These are phyloP conservation scores for Stomatorhinus ivindoensis DNA, from an alignment of 2,113 vertebrate genomes.

Conservation along the genomic window DNA sequence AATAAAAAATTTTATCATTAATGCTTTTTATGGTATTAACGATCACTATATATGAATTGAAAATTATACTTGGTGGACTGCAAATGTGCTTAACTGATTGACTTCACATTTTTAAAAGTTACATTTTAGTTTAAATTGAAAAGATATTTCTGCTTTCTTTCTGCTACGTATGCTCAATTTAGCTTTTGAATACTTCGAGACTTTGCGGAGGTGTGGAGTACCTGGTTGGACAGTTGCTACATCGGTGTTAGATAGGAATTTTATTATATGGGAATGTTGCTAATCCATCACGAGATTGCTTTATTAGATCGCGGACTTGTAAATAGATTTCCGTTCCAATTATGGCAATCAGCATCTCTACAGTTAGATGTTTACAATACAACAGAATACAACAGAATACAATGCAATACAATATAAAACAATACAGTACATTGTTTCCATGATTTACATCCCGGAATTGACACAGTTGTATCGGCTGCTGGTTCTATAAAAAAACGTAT, in stretches of 20 bases:
- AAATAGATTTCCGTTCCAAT: not conserved
- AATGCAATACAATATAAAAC: not conserved
- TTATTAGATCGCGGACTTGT: not conserved
- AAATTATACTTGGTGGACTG: not conserved
- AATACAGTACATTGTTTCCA: not conserved
- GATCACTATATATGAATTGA: not conserved
- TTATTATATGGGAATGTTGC: not conserved
- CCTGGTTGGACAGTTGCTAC: not conserved
- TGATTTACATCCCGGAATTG: not conserved
- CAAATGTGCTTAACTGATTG: not conserved
- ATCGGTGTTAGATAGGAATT: not conserved
- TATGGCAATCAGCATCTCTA: not conserved
- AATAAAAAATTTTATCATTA: not conserved
- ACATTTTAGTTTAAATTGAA: not conserved
- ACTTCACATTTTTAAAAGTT: not conserved
- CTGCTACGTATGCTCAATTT: not conserved
- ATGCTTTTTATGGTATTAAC: not conserved
- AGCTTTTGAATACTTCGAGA: not conserved
- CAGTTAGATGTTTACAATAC: not conserved
- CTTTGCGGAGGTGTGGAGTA: not conserved
- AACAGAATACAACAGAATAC: not conserved
- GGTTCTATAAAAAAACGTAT: not conserved
- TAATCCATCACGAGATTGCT: not conserved
- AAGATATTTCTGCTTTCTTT: not conserved
- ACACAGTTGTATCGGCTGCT: not conserved